Evolutionary conservation across 2,797 vertebrate species (phyloP).

Genomic region (Tokudaia muenninki): DNA sequence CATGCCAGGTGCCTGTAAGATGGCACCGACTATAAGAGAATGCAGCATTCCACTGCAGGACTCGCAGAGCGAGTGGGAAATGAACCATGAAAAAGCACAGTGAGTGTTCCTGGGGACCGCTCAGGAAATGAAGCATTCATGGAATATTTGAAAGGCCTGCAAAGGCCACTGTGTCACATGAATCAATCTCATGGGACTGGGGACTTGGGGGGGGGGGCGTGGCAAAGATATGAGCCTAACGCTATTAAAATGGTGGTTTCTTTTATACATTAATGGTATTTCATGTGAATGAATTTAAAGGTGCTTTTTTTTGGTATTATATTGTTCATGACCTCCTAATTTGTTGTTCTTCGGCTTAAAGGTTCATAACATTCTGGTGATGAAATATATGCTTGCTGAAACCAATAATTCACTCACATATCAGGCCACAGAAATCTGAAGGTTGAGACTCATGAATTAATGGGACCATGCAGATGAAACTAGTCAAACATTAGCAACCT

Average conservation of each 20-base stretch:
- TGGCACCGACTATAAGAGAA: fast-evolving
- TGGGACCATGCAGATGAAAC: neutral
- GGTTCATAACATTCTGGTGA: neutral
- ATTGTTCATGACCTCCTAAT: slow-evolving; percentile 36
- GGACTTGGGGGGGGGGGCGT: neutral
- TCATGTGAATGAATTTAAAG: slow-evolving; percentile 16
- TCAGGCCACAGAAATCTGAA: slow-evolving; percentile 19
- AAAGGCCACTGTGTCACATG: neutral
- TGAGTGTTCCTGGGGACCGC: neutral
- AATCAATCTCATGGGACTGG: neutral
- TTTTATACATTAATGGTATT: slow-evolving; percentile 3
- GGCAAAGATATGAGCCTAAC: neutral
- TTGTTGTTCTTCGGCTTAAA: slow-evolving; percentile 48
- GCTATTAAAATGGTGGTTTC: slow-evolving; percentile 15
- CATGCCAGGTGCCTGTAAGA: neutral
- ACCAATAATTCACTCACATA: slow-evolving; percentile 21
- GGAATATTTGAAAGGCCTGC: neutral
- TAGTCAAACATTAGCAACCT: fast-evolving
- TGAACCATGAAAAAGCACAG: neutral
- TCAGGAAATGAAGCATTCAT: neutral
- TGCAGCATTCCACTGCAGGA: fast-evolving
- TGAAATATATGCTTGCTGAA: slow-evolving; percentile 2
- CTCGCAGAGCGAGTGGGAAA: neutral
- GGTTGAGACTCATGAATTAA: neutral
- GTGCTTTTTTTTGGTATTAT: neutral